Evolutionary conservation across 2,888 invertebrate species (phyloP).

Genomic region (Spilosoma lubricipeda): DNA sequence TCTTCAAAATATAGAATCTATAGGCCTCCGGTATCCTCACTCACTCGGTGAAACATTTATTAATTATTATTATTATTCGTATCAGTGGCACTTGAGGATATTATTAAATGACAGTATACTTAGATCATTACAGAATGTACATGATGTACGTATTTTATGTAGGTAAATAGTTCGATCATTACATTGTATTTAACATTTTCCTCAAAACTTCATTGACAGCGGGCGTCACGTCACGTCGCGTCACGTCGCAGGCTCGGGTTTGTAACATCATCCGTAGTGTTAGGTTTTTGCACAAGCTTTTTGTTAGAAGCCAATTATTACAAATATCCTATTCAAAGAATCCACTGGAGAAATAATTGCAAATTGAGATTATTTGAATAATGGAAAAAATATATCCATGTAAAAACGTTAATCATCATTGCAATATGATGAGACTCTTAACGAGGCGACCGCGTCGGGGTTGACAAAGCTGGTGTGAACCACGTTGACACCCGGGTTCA

Average conservation of each 20-base stretch:
- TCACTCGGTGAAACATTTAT: too few relatives aligned
- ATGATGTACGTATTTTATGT: neutral
- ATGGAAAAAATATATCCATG: neutral
- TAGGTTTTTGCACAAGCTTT: neutral
- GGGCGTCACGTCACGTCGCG: neutral
- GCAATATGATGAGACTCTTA: constrained; percentile 5
- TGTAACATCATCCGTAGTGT: neutral
- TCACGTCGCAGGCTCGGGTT: neutral
- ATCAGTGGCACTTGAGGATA: too few relatives aligned
- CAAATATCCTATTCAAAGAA: constrained; percentile 7
- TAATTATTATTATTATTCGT: too few relatives aligned
- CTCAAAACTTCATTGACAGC: neutral
- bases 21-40: too few relatives aligned
- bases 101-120: too few relatives aligned
- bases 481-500: too few relatives aligned
- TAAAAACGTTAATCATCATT: constrained; percentile 19
- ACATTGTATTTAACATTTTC: neutral
- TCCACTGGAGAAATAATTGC: constrained; percentile 12
- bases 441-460: too few relatives aligned
- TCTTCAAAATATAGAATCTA: too few relatives aligned
- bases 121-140: neutral
- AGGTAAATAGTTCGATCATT: neutral
- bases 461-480: too few relatives aligned
- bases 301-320: neutral
- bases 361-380: constrained; percentile 13